Evolutionary conservation across 2,797 vertebrate genomes (phyloP).

Genomic region (Sarcophilus harrisii): DNA sequence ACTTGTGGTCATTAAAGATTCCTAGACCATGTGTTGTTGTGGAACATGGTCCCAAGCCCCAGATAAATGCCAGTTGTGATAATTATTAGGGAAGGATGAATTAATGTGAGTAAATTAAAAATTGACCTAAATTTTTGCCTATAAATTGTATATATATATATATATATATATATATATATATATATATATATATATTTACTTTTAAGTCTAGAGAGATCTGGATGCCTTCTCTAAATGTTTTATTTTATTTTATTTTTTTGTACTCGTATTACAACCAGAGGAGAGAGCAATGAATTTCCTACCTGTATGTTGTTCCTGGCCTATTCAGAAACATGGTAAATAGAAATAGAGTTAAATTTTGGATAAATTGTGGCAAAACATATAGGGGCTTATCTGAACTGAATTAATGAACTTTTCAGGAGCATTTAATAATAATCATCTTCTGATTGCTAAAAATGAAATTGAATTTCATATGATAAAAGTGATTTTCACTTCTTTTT

Average conservation of each 20-base stretch:
- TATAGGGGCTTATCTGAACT: background rate
- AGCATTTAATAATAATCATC: constrained; percentile 39
- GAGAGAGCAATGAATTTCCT: constrained; percentile 13
- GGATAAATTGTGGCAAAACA: constrained; percentile 8
- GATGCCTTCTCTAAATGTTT: constrained; percentile 10
- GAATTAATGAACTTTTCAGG: constrained; percentile 54
- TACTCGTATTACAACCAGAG: constrained; percentile 18
- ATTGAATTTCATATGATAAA: constrained; percentile 72
- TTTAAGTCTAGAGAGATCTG: background rate
- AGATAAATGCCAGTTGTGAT: constrained; percentile 19
- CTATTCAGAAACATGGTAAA: background rate
- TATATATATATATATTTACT: too few species aligned
- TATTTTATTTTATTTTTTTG: constrained; percentile 40
- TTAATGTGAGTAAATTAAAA: constrained; percentile 55
- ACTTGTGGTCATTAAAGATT: background rate
- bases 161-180: too few species aligned
- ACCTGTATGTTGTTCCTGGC: background rate
- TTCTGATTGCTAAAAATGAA: constrained; percentile 42
- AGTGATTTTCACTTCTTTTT: constrained; percentile 68
- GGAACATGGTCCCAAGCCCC: background rate
- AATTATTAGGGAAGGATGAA: constrained; percentile 39
- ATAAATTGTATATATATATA: background rate
- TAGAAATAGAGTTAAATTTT: constrained; percentile 45
- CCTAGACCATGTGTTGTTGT: background rate
- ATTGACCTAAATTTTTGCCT: constrained; percentile 18